These are phyloP conservation scores for Neolamprologus longior DNA, from an alignment of 2,113 vertebrate genomes.

Conservation along the genomic window DNA sequence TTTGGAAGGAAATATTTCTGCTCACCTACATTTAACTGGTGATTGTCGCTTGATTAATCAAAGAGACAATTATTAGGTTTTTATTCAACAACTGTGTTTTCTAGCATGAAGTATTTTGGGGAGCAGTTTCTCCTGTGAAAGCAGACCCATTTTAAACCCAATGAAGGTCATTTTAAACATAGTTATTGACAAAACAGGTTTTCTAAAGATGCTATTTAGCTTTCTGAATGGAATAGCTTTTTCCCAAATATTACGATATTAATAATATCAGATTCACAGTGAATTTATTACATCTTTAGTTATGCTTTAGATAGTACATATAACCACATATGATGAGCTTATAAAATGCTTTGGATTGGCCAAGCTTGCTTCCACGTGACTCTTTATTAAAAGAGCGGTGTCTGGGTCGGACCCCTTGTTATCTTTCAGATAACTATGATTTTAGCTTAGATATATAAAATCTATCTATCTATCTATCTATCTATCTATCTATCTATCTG, in stretches of 20 bases:
- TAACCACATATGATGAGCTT: not conserved
- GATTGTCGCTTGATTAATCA: not conserved
- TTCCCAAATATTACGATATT: not conserved
- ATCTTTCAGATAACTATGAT: not conserved
- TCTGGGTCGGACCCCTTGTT: not conserved
- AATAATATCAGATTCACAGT: not conserved
- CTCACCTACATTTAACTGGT: not conserved
- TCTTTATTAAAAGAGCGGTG: not conserved
- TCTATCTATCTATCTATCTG: not conserved
- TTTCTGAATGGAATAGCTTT: not conserved
- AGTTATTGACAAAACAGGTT: not conserved
- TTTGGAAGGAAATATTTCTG: not conserved
- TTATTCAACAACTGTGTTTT: not conserved
- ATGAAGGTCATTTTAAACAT: not conserved
- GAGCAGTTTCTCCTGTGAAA: not conserved
- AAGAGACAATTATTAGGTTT: not conserved
- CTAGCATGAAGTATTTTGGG: not conserved
- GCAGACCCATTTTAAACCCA: not conserved
- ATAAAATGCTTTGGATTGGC: not conserved
- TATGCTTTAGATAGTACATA: not conserved
- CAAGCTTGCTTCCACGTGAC: not conserved
- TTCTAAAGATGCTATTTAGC: not conserved
- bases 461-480: not conserved
- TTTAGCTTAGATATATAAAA: not conserved
- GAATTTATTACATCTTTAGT: not conserved